phyloP scores from a whole-genome alignment of 92 coral and sea anemone species.

The Anthopleura xanthogrammica region DNA sequence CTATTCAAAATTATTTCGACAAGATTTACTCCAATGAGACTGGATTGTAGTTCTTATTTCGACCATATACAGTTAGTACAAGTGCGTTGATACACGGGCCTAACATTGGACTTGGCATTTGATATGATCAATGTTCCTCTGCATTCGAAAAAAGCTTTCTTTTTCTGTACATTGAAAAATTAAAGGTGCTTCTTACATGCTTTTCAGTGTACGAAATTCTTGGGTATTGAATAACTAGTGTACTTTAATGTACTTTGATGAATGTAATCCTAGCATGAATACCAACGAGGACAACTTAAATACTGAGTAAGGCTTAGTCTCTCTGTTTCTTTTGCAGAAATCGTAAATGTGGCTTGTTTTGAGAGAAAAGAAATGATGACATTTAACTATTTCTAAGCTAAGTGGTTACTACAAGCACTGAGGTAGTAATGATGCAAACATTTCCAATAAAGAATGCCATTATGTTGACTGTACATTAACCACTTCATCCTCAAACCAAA shows the following conservation, averaged over 20 bases:
- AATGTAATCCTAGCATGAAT: neutral
- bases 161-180: neutral
- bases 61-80: too few species aligned
- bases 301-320: neutral
- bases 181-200: too few species aligned
- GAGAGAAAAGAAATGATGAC: neutral
- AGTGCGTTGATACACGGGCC: too few species aligned
- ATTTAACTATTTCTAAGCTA: neutral
- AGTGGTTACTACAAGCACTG: neutral
- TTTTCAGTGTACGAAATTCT: too few species aligned
- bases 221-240: too few species aligned
- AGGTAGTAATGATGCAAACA: too few species aligned
- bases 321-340: neutral
- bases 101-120: too few species aligned
- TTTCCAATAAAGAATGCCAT: too few species aligned
- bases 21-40: neutral
- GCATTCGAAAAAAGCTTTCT: neutral
- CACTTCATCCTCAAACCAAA: too few species aligned
- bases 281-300: neutral
- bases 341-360: neutral
- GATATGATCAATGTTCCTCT: too few species aligned
- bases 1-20: neutral
- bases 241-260: neutral
- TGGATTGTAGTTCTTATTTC: neutral
- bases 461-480: too few species aligned